Base-by-base conservation (phyloP, 2,113 vertebrate genomes). In the Barbus barbus region DNA sequence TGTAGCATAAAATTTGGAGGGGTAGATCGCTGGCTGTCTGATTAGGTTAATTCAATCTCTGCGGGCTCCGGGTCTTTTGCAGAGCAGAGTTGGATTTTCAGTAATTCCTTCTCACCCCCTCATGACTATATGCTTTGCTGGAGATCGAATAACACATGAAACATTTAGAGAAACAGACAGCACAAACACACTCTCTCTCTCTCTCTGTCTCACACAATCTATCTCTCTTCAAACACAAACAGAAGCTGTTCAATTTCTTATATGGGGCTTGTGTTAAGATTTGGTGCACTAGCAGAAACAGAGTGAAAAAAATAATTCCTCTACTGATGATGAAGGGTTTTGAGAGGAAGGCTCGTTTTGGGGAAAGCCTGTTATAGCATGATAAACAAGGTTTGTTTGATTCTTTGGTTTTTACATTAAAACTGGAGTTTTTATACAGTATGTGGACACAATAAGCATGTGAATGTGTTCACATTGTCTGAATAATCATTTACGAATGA, bases 1-100 rank as follows among this genome's bases (percentile, higher is more conserved):
- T 48, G 85, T 85, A 85, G 83, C 65, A 74, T 81, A 85, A 85
- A 74, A 74, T 88, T 82, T 77, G 53, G 60, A 51, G 74, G 74
- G 81, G 58, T 86, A 83, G 58, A 83, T 71, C 81, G 33, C 46
- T 83, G 67, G 69, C 53, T 86, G 82, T 61, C 82, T 75, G 84
- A 89, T 83, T 79, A 71, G 33, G n/a, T 85, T 84, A 78, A 88
- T 84, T 73, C n/a, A 31, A 74, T 26, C 78, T 65, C 69, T 7
- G 5, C 20, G 2, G 53, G 38, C 46, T 79, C 73, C 26, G 22
- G 44, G 46, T 77, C 53, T 28, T 69, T 75, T 36, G 24, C 46
- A 9, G 24, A 4, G 16, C 58, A 20, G 78, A 67, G 65, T 80
- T 67, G 78, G n/a, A n/a, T n/a, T n/a, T n/a, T n/a, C 78, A 48